Evolutionary conservation across 2,113 vertebrate genomes (phyloP), one percentile per base, ranked within the genome.

Genomic region (Melanotaenia duboulayi): DNA sequence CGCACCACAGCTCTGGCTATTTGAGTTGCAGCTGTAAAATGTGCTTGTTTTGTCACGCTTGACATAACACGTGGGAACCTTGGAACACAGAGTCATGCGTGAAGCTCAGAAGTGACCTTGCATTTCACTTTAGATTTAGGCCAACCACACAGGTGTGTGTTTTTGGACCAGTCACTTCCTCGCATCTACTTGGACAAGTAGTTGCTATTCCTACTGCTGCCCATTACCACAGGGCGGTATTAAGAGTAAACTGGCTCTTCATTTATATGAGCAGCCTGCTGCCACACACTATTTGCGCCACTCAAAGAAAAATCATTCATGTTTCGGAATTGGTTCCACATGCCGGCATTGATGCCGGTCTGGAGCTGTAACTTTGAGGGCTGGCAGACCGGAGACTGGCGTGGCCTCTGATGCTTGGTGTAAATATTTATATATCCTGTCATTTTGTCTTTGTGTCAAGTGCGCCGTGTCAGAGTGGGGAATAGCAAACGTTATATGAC

Each of bases 371-470:
- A 82, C 63, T 80, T 76, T 39, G 67, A 85, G 65, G n/a, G 4
- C 65, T 72, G 84, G 65, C 68, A 77, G 74, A 62, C 61, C n/a
- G 51, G 48, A 79, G 75, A 83, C 64, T 76, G 74, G 66, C 35
- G 74, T 74, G 58, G 77, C 66, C 69, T 80, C 71, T 84, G 80
- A 90, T 84, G 78, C 69, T 4, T 63, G 54, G 22, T 51, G 86
- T 87, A 92, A 91, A 92, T 91, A 91, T 93, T 90, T 88, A 88
- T 88, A 61, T 57, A 78, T 59, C 70, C 87, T 88, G 87, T 89
- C 87, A 76, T 87, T 86, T 87, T 84, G 76, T 72, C 76, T 87
- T 88, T 70, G 82, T 80, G 78, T 88, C 87, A 87, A 83, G 73
- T 54, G 56, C 76, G 54, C 39, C 39, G 49, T 86, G 78, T 91